A percentile compares a stretch with the other conserved stretches of the same genome.
Evolutionary conservation across 2,113 vertebrate species (phyloP).

Genomic region (Microcebus tavaratra): DNA sequence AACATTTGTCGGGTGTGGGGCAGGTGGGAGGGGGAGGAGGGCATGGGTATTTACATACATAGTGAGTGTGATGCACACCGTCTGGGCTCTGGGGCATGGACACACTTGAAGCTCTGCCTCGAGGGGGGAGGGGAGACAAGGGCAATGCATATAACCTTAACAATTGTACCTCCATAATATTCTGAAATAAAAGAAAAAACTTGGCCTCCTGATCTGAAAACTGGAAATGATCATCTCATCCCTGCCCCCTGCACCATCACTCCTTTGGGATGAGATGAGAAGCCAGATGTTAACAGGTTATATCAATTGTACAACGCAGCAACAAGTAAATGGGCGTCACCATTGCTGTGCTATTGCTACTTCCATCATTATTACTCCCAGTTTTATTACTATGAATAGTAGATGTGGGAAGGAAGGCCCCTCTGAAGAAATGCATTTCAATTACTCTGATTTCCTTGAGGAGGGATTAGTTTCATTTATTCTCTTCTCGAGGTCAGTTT

Average conservation of each 20-base stretch:
- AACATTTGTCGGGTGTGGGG: too few relatives aligned
- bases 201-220: background rate
- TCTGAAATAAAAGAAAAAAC: background rate
- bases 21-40: too few relatives aligned
- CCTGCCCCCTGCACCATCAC: background rate
- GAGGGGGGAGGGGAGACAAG: too few relatives aligned
- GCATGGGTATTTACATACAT: too few relatives aligned
- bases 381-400: background rate
- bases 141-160: too few relatives aligned
- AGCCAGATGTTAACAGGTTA: background rate
- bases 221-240: accelerated
- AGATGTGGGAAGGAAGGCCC: background rate
- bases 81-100: too few relatives aligned
- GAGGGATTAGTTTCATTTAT: background rate
- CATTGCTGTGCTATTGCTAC: background rate
- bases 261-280: background rate
- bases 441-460: background rate
- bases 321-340: background rate
- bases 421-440: background rate
- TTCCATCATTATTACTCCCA: background rate
- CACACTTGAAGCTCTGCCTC: too few relatives aligned
- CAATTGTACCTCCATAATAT: too few relatives aligned
- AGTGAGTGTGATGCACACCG: too few relatives aligned
- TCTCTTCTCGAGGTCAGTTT: background rate
- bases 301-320: accelerated